Percentiles rank a stretch among this genome's conserved stretches.
phyloP scores from a whole-genome alignment of 2,888 invertebrate species.

The Lasioglossum zephyrum region DNA sequence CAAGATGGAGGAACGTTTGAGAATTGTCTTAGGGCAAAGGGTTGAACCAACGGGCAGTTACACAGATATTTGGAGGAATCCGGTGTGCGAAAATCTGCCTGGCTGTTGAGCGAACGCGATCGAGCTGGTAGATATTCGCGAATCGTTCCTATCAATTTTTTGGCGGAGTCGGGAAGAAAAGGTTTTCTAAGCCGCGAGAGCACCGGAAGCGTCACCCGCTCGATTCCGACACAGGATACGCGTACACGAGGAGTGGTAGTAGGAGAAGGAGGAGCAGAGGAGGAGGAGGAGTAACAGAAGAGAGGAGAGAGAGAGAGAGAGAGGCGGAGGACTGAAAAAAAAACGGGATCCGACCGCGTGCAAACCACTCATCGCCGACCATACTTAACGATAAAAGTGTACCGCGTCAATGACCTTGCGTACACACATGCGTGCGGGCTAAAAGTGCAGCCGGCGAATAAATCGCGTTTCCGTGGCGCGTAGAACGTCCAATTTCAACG shows the following conservation, averaged over 20 bases:
- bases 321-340: slow-evolving; percentile 41
- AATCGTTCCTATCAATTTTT: not conserved
- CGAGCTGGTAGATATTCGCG: not conserved
- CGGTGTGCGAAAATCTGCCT: not conserved
- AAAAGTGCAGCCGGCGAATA: slow-evolving; percentile 76
- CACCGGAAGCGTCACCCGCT: slow-evolving; percentile 35
- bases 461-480: slow-evolving; percentile 55
- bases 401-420: slow-evolving; percentile 83
- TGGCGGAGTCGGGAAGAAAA: not conserved
- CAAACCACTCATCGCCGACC: slow-evolving; percentile 69
- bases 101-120: not conserved
- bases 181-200: slow-evolving; percentile 10
- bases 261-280: not conserved
- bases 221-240: slow-evolving; percentile 55
- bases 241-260: slow-evolving; percentile 21
- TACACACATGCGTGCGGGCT: slow-evolving; percentile 74
- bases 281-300: not conserved
- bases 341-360: slow-evolving; percentile 67
- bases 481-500: slow-evolving; percentile 60
- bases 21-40: not conserved
- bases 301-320: not conserved
- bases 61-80: not conserved
- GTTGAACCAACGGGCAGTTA: not conserved
- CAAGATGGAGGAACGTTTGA: too few species aligned
- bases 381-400: slow-evolving; percentile 82